Base-by-base conservation (phyloP, 2,113 vertebrate species). In the Willisornis vidua region DNA sequence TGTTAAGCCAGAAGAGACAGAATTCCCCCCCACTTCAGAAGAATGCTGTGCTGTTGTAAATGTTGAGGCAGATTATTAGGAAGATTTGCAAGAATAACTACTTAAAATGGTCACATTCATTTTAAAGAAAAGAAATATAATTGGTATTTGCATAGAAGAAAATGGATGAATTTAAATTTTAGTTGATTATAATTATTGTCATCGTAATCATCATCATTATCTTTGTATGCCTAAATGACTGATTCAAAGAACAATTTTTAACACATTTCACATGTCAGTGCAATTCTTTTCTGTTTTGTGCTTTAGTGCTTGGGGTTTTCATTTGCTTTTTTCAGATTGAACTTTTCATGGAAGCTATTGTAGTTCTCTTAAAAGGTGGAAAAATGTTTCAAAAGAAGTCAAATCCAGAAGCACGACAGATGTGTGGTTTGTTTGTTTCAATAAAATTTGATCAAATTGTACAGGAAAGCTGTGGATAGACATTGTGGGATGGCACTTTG, bases 131-230 rank as follows among this genome's bases (percentile, higher is more conserved):
- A 93, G 77, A 97, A 97, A 97, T 94, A 91, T 92, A 92, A 92
- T 98, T 97, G 92, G 89, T 96, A 96, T 96, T 97, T 97, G 90
- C 92, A 94, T 74, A 45, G 94, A 97, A 87, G 90, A 97, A 97
- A 97, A 97, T 96, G 68, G 68, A 93, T 93, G 85, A 96, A 96
- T 97, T 97, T 93, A 95, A 93, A 97, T 97, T 97, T 97, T 90
- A 93, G 73, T 90, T 97, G 92, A 97, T 97, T 97, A 95, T 96
- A 97, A 97, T 97, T 97, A 95, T 97, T 96, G 90, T 95, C 85
- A 93, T 96, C 90, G 33, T 97, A 96, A 97, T 96, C 67, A 95
- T 96, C 94, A 97, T 96, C 81, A 97, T 98, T 89, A 97, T 97
- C 91, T 98, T 97, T 96, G 94, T 94, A 93, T 95, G 89, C 74